Base-by-base conservation (phyloP, 2,113 vertebrate genomes). In the Thamnophis sirtalis region DNA sequence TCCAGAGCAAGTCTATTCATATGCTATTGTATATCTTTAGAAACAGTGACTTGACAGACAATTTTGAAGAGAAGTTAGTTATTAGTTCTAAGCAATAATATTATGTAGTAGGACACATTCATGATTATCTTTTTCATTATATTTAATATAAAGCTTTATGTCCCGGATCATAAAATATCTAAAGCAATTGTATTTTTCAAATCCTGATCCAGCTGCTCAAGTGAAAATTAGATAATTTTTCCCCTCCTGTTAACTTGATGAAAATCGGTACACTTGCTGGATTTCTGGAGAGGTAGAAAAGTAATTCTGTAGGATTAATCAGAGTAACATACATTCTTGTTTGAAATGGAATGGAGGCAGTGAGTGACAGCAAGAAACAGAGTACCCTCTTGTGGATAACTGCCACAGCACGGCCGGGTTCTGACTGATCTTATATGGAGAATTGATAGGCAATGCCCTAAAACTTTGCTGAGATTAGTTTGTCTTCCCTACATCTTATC, bases 141-240 rank as follows among this genome's bases (percentile, higher is more conserved):
- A 95, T 96, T 96, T 96, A 96, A 96, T 95, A 96, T 93, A 96
- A 55, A 96, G 89, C 92, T 95, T 96, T 5, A 3, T 95, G 87
- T 93, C 92, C 94, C 54, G 92, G 91, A 92, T 96, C 93, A 97
- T 96, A 93, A 95, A 97, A 96, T 97, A 97, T 96, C 97, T 94
- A 97, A 95, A 96, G 87, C 80, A 38, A 96, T 94, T 96, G 93
- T 91, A 22, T 95, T 95, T 93, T 91, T 96, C 96, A 94, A 87
- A 92, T 96, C 94, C 96, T 86, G 90, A 96, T 94, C 95, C 94
- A 95, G 92, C 90, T 96, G 95, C 92, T 97, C 94, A 95, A 96
- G 89, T 94, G 85, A 96, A 97, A 97, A 97, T 96, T 92, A 94
- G 90, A 92, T 96, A 92, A 92, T 60, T 96, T 96, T 95, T 53